Evolutionary conservation across 2,113 vertebrate species (phyloP).

Genomic region (Neopipo cinnamomea): DNA sequence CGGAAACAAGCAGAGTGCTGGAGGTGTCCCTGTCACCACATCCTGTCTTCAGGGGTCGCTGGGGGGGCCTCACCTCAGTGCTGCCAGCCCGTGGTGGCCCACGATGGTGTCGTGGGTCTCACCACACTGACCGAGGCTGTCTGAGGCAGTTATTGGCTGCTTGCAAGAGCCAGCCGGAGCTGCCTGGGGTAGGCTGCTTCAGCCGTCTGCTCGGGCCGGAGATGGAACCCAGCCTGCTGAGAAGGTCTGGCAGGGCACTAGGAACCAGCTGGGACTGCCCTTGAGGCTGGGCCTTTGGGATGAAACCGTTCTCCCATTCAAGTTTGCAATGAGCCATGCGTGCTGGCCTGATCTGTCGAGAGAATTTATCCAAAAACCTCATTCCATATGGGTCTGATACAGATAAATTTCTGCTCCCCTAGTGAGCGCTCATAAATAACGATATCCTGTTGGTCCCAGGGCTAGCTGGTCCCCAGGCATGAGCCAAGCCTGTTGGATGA

Average conservation of each 20-base stretch:
- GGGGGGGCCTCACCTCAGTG: fast-evolving
- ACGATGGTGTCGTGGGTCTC: fast-evolving
- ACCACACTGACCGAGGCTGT: fast-evolving
- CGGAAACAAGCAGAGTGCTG: not conserved
- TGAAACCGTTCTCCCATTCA: not conserved
- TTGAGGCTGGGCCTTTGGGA: not conserved
- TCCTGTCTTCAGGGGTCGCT: fast-evolving
- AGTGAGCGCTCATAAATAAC: not conserved
- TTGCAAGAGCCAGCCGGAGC: not conserved
- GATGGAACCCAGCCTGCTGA: not conserved
- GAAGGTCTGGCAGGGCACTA: not conserved
- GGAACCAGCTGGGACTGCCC: not conserved
- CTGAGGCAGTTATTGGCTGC: fast-evolving
- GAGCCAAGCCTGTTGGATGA: not conserved
- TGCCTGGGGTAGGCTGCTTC: fast-evolving
- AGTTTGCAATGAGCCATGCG: not conserved
- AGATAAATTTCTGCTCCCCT: not conserved
- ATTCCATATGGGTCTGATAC: not conserved
- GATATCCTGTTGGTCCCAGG: not conserved
- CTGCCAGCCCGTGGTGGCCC: not conserved
- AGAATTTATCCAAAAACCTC: not conserved
- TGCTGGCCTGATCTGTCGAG: fast-evolving
- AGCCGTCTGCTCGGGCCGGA: fast-evolving
- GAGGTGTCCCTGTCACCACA: fast-evolving
- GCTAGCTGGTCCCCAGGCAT: not conserved